These are phyloP conservation scores for Listronotus bonariensis DNA, from an alignment of 1,140 invertebrate genomes.

Conservation along the genomic window DNA sequence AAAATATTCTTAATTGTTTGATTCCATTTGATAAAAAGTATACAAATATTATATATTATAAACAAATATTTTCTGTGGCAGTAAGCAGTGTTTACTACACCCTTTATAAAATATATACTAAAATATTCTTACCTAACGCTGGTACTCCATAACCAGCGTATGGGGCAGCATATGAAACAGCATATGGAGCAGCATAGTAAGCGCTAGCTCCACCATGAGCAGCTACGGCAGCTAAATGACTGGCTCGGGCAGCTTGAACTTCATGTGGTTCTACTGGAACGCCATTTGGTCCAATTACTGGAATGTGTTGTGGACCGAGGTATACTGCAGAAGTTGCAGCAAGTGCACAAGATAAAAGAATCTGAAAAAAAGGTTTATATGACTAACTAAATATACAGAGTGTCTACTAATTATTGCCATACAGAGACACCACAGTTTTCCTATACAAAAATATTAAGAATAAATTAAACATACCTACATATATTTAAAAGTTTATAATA, in stretches of 20 bases:
- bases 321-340: constrained; percentile 38
- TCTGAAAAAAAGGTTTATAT: constrained; percentile 44
- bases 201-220: constrained; percentile 47
- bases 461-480: too few relatives aligned
- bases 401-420: too few relatives aligned
- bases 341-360: constrained; percentile 46
- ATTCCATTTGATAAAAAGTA: too few relatives aligned
- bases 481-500: too few relatives aligned
- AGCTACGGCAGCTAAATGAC: constrained; percentile 61
- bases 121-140: constrained; percentile 1
- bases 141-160: constrained; percentile 8
- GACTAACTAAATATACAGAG: too few relatives aligned
- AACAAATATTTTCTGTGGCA: too few relatives aligned
- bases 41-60: too few relatives aligned
- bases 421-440: too few relatives aligned
- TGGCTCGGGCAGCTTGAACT: constrained; percentile 64
- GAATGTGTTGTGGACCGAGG: constrained; percentile 39
- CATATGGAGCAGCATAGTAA: constrained; percentile 42
- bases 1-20: too few relatives aligned
- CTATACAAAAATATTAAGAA: too few relatives aligned
- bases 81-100: too few relatives aligned
- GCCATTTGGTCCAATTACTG: constrained; percentile 49
- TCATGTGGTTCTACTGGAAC: constrained; percentile 61
- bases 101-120: too few relatives aligned
- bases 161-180: constrained; percentile 26